Conservation (phyloP, 1,140 invertebrate species). For the Coenobita brevimanus region DNA sequence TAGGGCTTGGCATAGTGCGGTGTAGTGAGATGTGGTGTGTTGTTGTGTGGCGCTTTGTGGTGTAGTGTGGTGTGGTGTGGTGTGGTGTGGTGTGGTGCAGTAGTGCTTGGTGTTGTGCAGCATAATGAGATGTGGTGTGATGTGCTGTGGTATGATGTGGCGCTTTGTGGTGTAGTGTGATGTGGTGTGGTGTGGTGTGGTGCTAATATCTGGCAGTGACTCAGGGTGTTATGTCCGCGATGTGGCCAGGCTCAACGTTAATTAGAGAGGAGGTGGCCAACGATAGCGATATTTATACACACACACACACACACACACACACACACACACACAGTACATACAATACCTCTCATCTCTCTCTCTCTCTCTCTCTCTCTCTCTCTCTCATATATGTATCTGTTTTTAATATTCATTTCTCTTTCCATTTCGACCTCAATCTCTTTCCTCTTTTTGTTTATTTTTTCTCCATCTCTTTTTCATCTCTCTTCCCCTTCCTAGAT, state of each 20-base stretch:
- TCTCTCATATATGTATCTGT: no score
- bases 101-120: not conserved
- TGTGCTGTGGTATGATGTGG: not conserved
- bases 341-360: conserved; percentile 17
- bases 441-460: no score
- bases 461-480: no score
- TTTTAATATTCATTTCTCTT: no score
- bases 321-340: conserved; percentile 2
- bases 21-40: no score
- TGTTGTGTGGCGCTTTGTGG: no score
- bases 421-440: no score
- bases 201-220: not conserved
- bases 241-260: not conserved
- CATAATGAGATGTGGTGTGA: not conserved
- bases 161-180: no score
- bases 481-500: no score
- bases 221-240: conserved; percentile 17
- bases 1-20: not conserved
- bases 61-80: not conserved
- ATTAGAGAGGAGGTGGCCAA: conserved; percentile 20
- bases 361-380: conserved; percentile 36
- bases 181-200: not conserved
- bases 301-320: not conserved
- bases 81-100: not conserved
- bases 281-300: conserved; percentile 19